phyloP scores from a whole-genome alignment of 2,888 invertebrate species.

The Tipula lateralis region DNA sequence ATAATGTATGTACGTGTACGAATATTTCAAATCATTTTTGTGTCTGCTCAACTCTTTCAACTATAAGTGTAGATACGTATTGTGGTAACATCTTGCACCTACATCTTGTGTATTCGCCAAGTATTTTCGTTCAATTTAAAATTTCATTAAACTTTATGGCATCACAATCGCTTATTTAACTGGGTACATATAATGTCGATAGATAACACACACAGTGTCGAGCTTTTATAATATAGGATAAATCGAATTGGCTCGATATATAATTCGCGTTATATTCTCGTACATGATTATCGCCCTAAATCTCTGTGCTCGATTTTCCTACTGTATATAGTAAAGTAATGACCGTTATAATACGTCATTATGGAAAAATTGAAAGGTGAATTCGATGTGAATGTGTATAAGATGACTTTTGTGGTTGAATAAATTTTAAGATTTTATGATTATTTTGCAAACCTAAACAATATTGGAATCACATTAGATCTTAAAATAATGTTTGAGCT shows the following conservation, averaged over 20 bases:
- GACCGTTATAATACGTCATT: too few relatives aligned
- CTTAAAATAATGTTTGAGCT: background rate
- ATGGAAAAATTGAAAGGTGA: too few relatives aligned
- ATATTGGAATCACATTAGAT: background rate
- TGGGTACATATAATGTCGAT: too few relatives aligned
- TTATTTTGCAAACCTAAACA: background rate
- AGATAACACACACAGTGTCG: background rate
- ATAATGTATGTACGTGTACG: too few relatives aligned
- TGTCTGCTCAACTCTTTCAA: background rate
- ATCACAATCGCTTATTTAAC: background rate
- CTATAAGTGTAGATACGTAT: background rate
- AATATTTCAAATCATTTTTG: too few relatives aligned
- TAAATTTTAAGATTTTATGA: background rate
- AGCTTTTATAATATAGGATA: background rate
- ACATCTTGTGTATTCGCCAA: too few relatives aligned
- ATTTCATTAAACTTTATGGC: background rate
- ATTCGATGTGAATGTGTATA: background rate
- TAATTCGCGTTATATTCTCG: background rate
- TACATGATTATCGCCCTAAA: background rate
- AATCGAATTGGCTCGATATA: background rate
- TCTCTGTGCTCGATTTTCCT: background rate
- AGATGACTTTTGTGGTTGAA: background rate
- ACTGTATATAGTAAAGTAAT: too few relatives aligned
- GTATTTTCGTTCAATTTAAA: background rate
- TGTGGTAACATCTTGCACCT: background rate